These are phyloP conservation scores for Turritopsis rubra DNA, from an alignment of 30 jellyfish, hydroid and myxozoan species.

Conservation along the genomic window DNA sequence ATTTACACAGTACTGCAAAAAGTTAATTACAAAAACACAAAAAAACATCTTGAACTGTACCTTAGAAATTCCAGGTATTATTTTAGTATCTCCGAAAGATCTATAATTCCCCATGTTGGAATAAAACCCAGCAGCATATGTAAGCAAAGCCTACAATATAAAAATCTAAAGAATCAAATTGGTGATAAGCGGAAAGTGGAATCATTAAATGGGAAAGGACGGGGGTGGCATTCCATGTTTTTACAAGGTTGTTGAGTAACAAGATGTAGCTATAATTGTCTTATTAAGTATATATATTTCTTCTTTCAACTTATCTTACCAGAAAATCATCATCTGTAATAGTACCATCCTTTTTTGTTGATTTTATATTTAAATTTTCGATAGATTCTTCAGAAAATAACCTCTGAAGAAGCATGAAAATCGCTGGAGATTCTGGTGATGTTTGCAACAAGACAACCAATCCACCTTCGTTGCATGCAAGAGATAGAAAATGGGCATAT, in stretches of 20 bases:
- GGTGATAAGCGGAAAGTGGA: too few relatives aligned
- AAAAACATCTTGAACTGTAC: constrained; percentile 6
- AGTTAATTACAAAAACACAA: background rate
- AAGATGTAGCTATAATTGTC: too few relatives aligned
- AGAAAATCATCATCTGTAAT: constrained; percentile 69
- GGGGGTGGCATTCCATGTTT: too few relatives aligned
- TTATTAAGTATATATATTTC: too few relatives aligned
- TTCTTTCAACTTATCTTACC: too few relatives aligned
- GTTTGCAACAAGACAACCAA: constrained; percentile 75
- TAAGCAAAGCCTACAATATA: constrained; percentile 63
- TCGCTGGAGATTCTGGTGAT: constrained; percentile 68
- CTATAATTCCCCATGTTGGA: constrained; percentile 87
- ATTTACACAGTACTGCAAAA: too few relatives aligned
- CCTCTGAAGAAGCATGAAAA: constrained; percentile 62
- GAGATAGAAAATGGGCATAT: constrained; percentile 64
- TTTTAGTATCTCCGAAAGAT: constrained; percentile 86
- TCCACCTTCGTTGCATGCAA: constrained; percentile 73
- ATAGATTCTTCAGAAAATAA: constrained; percentile 47
- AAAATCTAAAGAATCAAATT: background rate
- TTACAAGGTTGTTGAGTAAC: too few relatives aligned
- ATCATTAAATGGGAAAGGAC: too few relatives aligned
- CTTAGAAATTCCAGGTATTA: constrained; percentile 68
- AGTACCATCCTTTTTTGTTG: constrained; percentile 45
- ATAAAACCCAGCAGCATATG: constrained; percentile 84
- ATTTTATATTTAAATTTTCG: constrained; percentile 40